Evolutionary conservation across 2,888 invertebrate species (phyloP), one percentile per base, ranked within the genome.

Genomic region (Mayetiola destructor): DNA sequence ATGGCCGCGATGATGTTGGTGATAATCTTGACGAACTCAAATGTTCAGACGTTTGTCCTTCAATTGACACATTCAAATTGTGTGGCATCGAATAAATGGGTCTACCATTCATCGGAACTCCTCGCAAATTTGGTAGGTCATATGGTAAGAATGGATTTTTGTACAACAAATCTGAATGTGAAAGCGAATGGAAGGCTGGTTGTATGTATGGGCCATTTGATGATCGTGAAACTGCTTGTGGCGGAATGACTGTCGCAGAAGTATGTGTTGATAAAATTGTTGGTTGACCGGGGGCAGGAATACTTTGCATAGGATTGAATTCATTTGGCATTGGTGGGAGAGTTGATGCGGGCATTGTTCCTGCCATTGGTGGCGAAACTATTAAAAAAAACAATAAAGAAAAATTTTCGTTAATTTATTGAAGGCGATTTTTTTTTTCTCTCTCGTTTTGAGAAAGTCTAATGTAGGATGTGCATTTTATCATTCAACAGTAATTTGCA

Each of bases 131-230:
- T 32, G 78, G 67, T 21, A 78, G 75, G 53, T 78, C 78, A 62
- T 80, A 80, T n/a, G 79, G 77, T 63, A 71, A 77, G 54, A 79
- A 72, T 35, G 78, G 77, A 60, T 77, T 78, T 62, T 77, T 74
- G 42, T 77, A 65, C 1, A 76, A 68, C n/a, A 78, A 61, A 57
- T 77, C 76, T 0, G 75, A 72, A 58, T 77, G 77, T 35, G 76
- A 72, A 64, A 80, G 79, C 5, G 80, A 76, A 30, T 53, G 53
- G 20, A 80, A 67, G 42, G 78, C 77, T 39, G 80, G 79, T 62
- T 80, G 79, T 62, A 80, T 66, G 61, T 79, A 75, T 1, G 75
- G 71, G 4, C 78, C 77, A 12, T 80, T 27, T 48, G 27, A 27
- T 29, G 53, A 1, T 10, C 10, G 9, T 18, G 53, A 29, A 29